Conservation (phyloP, 2,113 vertebrate species). For the Aix galericulata region DNA sequence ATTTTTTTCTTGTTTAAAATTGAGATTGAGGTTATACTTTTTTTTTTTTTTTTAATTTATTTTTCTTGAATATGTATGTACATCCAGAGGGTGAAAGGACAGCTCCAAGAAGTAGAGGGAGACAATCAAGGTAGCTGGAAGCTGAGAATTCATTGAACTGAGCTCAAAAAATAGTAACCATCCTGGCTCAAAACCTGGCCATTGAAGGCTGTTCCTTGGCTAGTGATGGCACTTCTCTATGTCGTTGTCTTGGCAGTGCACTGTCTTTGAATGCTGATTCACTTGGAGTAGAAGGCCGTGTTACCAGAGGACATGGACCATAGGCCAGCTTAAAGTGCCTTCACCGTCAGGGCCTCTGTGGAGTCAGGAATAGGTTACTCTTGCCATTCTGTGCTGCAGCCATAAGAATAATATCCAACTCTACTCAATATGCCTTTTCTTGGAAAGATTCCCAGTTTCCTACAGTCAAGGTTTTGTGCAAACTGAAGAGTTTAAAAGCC, state of each 20-base stretch:
- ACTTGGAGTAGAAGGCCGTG: background rate
- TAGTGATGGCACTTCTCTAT: background rate
- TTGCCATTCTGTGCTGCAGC: background rate
- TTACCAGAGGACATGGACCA: background rate
- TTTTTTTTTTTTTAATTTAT: background rate
- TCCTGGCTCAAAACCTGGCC: background rate
- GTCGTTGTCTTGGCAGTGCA: background rate
- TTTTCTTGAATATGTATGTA: background rate
- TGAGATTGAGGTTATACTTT: background rate
- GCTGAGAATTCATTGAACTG: background rate
- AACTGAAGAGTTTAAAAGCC: conserved; percentile 25
- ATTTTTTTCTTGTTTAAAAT: background rate
- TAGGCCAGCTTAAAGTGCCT: background rate
- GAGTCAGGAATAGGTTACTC: background rate
- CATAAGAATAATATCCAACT: background rate
- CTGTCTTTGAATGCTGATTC: background rate
- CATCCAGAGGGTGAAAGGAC: background rate
- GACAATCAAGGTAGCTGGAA: background rate
- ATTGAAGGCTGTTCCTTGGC: background rate
- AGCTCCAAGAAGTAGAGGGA: background rate
- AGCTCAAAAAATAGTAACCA: background rate
- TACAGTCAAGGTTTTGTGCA: background rate
- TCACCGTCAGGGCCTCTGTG: accelerated
- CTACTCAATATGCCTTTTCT: background rate
- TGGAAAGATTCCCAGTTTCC: background rate